Conservation (phyloP, 2,888 invertebrate species). For the Erebia ligea region DNA sequence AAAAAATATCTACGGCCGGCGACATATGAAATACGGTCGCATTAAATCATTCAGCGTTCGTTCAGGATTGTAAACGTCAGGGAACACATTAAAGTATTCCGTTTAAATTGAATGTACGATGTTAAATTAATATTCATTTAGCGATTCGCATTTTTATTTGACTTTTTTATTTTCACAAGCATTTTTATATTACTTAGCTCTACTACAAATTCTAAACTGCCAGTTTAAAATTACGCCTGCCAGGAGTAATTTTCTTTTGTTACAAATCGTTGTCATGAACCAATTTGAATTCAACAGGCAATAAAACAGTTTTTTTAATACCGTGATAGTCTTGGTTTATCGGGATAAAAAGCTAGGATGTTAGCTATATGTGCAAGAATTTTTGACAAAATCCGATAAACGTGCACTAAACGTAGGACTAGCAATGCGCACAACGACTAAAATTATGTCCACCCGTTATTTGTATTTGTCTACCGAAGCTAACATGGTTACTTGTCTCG, state of each 20-base stretch:
- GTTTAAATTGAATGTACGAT: slow-evolving; percentile 55
- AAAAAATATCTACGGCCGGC: slow-evolving; percentile 24
- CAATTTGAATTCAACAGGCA: no score
- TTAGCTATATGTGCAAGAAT: no score
- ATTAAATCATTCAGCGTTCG: slow-evolving; percentile 37
- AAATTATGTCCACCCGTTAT: no score
- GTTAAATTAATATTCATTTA: slow-evolving; percentile 53
- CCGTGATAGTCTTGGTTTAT: not conserved
- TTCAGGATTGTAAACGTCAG: slow-evolving; percentile 32
- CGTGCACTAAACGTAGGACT: no score
- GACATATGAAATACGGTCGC: slow-evolving; percentile 28
- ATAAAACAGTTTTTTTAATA: no score
- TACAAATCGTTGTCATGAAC: not conserved
- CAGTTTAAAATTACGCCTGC: no score
- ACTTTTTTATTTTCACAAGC: slow-evolving; percentile 13
- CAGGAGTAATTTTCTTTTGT: not conserved
- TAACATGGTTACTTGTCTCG: no score
- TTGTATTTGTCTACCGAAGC: no score
- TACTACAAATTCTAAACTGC: not conserved
- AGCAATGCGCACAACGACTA: no score
- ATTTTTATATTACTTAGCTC: not conserved
- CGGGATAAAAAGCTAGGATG: no score
- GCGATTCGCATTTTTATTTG: slow-evolving; percentile 23
- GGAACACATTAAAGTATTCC: slow-evolving; percentile 51
- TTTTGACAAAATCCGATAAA: no score